Evolutionary conservation across 1,140 invertebrate genomes (phyloP).

Genomic region (Caerostris darwini): DNA sequence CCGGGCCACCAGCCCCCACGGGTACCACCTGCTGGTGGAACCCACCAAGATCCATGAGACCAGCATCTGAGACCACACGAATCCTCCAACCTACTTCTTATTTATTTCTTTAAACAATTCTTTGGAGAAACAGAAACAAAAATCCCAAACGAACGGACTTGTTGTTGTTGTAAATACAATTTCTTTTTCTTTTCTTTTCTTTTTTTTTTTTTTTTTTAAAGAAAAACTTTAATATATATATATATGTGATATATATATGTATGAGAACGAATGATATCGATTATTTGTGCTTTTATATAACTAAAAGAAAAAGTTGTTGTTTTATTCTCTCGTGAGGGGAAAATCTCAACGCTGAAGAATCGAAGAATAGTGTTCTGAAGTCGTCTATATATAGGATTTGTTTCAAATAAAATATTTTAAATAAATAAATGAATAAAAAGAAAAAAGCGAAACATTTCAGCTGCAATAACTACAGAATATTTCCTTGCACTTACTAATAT

Average conservation of each 20-base stretch:
- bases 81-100: neutral
- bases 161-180: neutral
- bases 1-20: slow-evolving; percentile 78
- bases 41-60: slow-evolving; percentile 79
- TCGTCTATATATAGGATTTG: neutral
- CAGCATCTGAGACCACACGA: slow-evolving; percentile 78
- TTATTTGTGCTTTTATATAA: slow-evolving; percentile 29
- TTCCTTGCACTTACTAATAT: neutral
- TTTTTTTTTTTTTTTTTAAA: too few species aligned
- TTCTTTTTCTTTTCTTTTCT: too few species aligned
- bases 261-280: neutral
- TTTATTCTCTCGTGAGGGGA: neutral
- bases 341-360: neutral
- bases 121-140: too few species aligned
- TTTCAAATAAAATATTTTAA: slow-evolving; percentile 1
- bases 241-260: too few species aligned
- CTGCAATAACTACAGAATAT: neutral
- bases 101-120: slow-evolving; percentile 24
- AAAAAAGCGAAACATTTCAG: neutral
- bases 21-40: slow-evolving; percentile 79
- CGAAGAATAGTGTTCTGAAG: slow-evolving; percentile 16
- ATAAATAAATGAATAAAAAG: neutral
- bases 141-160: neutral
- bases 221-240: too few species aligned
- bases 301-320: neutral